Conservation (phyloP, 1,140 invertebrate species). For the Lysiphlebus fabarum region DNA sequence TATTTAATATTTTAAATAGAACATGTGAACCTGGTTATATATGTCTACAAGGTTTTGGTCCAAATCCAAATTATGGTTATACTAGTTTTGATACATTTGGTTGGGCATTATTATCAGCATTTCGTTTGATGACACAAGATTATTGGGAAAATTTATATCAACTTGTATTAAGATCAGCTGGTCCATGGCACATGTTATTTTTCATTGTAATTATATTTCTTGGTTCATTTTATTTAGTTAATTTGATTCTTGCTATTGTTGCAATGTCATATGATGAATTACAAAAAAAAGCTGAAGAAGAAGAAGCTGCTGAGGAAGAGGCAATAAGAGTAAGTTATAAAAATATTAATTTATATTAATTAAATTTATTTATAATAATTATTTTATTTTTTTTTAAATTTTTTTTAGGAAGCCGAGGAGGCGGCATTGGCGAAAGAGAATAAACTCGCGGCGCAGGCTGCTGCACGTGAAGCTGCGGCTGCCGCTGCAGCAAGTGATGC, state of each 20-base stretch:
- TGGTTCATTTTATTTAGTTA: conserved; percentile 97
- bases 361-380: neutral
- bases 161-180: conserved; percentile 88
- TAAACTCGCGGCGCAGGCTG: conserved; percentile 68
- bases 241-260: conserved; percentile 98
- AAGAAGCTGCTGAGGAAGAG: conserved; percentile 89
- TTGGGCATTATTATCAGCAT: conserved; percentile 93
- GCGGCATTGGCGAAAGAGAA: conserved; percentile 71
- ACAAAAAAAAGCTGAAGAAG: conserved; percentile 96
- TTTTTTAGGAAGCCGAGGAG: conserved; percentile 74
- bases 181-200: conserved; percentile 95
- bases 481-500: conserved; percentile 58
- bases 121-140: conserved; percentile 97
- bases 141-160: conserved; percentile 98
- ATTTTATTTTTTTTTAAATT: conserved; percentile 5
- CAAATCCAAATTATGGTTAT: conserved; percentile 94
- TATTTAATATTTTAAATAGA: conserved; percentile 59
- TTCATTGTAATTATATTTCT: conserved; percentile 98
- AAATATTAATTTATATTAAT: conserved; percentile 24
- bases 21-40: conserved; percentile 80
- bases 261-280: conserved; percentile 99
- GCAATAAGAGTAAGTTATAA: conserved; percentile 79
- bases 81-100: conserved; percentile 98
- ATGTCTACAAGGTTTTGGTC: conserved; percentile 89
- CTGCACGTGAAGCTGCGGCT: conserved; percentile 59